Evolutionary conservation across 2,888 invertebrate genomes (phyloP).

Genomic region (Apodemia zela): DNA sequence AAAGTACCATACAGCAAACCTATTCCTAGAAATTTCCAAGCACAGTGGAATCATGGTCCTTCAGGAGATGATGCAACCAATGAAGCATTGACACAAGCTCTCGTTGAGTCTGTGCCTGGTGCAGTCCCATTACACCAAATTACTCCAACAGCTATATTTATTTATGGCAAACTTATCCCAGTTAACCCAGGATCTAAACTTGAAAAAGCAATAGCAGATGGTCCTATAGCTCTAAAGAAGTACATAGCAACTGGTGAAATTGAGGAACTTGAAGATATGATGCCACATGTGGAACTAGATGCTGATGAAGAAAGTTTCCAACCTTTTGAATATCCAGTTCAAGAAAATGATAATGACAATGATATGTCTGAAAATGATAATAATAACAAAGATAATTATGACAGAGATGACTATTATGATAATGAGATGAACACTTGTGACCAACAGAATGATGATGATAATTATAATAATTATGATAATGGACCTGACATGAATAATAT

Average conservation of each 20-base stretch:
- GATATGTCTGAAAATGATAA: slow-evolving; percentile 50
- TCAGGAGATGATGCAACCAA: slow-evolving; percentile 73
- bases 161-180: slow-evolving; percentile 90
- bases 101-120: slow-evolving; percentile 88
- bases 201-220: slow-evolving; percentile 88
- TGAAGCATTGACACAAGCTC: slow-evolving; percentile 86
- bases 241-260: slow-evolving; percentile 90
- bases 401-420: slow-evolving; percentile 56
- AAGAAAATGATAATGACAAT: slow-evolving; percentile 44
- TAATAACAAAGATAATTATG: slow-evolving; percentile 49
- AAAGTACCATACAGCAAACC: slow-evolving; percentile 97
- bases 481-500: slow-evolving; percentile 51
- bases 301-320: slow-evolving; percentile 72
- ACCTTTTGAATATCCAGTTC: slow-evolving; percentile 68
- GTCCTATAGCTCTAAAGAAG: slow-evolving; percentile 87
- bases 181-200: slow-evolving; percentile 89
- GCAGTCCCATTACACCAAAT: slow-evolving; percentile 88
- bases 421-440: slow-evolving; percentile 64
- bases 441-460: slow-evolving; percentile 59
- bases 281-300: slow-evolving; percentile 84
- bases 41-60: slow-evolving; percentile 94
- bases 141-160: slow-evolving; percentile 88
- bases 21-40: slow-evolving; percentile 97
- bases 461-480: slow-evolving; percentile 55
- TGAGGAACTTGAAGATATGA: slow-evolving; percentile 88